Percentiles rank a stretch among this genome's conserved stretches.
phyloP scores from a whole-genome alignment of 2,113 vertebrate genomes.

The Leucopsar rothschildi region DNA sequence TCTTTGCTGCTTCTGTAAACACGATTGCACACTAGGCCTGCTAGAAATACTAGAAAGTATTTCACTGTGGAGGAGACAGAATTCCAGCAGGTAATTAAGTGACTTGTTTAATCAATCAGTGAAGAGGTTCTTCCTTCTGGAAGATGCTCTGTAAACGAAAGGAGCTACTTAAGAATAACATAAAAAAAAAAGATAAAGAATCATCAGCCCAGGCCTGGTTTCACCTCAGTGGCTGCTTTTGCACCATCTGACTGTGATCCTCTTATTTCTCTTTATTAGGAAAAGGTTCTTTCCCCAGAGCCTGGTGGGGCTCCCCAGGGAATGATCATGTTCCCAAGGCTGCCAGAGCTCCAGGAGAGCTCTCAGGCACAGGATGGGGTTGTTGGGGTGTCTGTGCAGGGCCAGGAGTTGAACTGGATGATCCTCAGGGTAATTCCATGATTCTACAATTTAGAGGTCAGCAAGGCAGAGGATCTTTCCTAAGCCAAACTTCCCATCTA shows the following conservation, averaged over 20 bases:
- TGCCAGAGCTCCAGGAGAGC: neutral
- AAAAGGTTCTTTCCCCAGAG: neutral
- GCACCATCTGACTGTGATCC: neutral
- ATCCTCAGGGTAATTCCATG: neutral
- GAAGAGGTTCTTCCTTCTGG: neutral
- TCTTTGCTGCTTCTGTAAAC: neutral
- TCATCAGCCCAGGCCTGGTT: neutral
- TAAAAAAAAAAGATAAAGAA: neutral
- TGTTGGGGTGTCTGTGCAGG: neutral
- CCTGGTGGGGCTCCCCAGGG: neutral
- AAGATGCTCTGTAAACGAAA: neutral
- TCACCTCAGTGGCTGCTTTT: neutral
- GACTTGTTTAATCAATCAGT: neutral
- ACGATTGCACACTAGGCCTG: neutral
- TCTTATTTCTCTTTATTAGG: neutral
- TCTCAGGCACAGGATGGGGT: neutral
- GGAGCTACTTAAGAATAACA: neutral
- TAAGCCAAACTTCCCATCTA: neutral
- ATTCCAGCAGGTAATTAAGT: neutral
- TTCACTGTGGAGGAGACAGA: neutral
- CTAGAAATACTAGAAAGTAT: neutral
- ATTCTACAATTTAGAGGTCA: neutral
- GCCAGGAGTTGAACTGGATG: neutral
- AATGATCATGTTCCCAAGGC: neutral
- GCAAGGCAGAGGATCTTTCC: neutral